Base-by-base conservation (phyloP, 2,113 vertebrate genomes). In the Phyllostomus hastatus region DNA sequence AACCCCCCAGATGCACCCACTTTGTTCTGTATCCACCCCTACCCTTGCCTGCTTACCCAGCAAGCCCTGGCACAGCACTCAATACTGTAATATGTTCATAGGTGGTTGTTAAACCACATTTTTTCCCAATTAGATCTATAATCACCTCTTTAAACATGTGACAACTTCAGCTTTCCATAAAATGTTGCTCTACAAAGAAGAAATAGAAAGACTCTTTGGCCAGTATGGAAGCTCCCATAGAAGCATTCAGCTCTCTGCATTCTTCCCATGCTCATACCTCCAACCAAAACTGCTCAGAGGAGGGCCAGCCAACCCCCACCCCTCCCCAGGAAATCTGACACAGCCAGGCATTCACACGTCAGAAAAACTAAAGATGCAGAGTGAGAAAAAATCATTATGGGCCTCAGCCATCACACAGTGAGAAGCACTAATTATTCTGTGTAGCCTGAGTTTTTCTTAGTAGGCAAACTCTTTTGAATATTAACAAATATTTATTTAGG, bases 401-500 rank as follows among this genome's bases (percentile, higher is more conserved):
- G 95, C 69, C 26, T 0, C 91, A 96, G 95, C 69, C 82, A 94
- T 22, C 48, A 5, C 90, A 87, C 69, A 90, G 91, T 94, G 95
- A 97, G 26, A 61, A 97, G 82, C 69, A 95, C 95, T 97, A 98
- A 97, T 94, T 97, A 96, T 75, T 97, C 95, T 97, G 50, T 93
- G 54, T 97, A 92, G 48, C 79, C 92, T 97, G 67, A 90, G 95
- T 98, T 97, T 98, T 96, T 84, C 97, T 98, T 96, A 97, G 95
- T 96, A 76, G 95, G 97, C 79, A 93, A 95, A 96, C 88, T 95
- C 95, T 97, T 97, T 96, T 95, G 87, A 97, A 96, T 97, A 97
- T 96, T 97, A 94, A 97, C 97, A 98, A 98, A 95, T 96, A 97
- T 95, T 98, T 98, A 61, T 97, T 98, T 97, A 97, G 70, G 69